phyloP scores from a whole-genome alignment of 2,113 vertebrate genomes.

The Tragelaphus imberbis region DNA sequence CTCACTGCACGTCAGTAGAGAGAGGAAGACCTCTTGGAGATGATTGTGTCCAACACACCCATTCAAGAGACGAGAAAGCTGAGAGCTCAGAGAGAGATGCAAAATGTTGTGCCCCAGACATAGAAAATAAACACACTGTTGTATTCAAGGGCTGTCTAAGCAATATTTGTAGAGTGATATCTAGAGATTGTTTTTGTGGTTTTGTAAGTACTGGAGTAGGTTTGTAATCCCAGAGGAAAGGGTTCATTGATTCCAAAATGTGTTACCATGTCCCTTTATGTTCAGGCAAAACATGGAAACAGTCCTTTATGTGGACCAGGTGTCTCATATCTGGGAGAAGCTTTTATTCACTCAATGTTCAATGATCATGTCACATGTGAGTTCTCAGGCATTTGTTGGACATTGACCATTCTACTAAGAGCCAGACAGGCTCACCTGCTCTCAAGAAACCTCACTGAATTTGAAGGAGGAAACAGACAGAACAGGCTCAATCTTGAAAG shows the following conservation, averaged over 20 bases:
- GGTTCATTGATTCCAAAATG: background rate
- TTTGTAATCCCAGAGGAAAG: background rate
- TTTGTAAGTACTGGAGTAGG: background rate
- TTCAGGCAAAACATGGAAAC: accelerated
- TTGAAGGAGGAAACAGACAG: background rate
- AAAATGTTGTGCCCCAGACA: background rate
- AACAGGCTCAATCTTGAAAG: background rate
- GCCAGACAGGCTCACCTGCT: background rate
- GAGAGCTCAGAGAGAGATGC: background rate
- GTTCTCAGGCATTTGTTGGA: accelerated
- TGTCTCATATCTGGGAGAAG: background rate
- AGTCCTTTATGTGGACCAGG: background rate
- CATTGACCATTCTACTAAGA: accelerated
- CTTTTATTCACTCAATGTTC: accelerated
- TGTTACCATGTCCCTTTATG: accelerated
- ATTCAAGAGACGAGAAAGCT: background rate
- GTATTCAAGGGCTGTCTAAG: accelerated
- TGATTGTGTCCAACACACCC: accelerated
- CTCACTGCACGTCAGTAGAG: accelerated
- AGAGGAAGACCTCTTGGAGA: background rate
- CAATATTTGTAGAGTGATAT: background rate
- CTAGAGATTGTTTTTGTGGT: background rate
- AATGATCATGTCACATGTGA: accelerated
- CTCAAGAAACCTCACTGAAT: background rate
- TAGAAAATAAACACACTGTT: background rate